Evolutionary conservation across 92 coral and sea anemone species (phyloP), one percentile per base, ranked within the genome.

Genomic region (Anthopleura xanthogrammica): DNA sequence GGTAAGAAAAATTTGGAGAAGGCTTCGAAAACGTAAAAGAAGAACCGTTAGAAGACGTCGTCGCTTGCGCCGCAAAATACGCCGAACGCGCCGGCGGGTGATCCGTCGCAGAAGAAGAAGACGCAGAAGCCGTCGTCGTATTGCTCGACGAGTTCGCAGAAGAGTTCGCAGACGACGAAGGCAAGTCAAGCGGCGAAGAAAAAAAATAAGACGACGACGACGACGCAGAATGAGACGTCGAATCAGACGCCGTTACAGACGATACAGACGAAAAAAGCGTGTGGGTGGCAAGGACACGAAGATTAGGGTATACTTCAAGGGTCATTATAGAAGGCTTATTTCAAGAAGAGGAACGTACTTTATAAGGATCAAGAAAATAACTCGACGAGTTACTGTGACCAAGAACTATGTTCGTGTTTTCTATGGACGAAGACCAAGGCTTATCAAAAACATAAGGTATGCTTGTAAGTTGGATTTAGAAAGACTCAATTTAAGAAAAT

Each of bases 21-120:
- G 60, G 23, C 5, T 64, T n/a, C 39, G n/a, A 13, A 22, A 42
- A 80, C 74, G 58, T 41, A 56, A 39, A 16, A 40, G 52, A 80
- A 73, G 83, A 29, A 41, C 60, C 2, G 50, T 64, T 57, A 64
- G 14, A 43, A 42, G 16, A 66, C 70, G 70, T 23, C 70, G 70
- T 5, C 19, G n/a, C 5, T 2, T 12, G 16, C 83, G 83, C 36
- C 76, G 83, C 12, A 65, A 42, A 65, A 64, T 36, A 64, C 72
- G 83, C 11, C 56, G 76, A 19, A 57, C 8, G 7, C 72, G 83
- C 50, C 83, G 83, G 22, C 83, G 83, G 4, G 1, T 42, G 41
- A 42, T 66, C 40, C 83, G 83, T 41, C 83, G 83, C 20, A 16
- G 76, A 66, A 73, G 76, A 20, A 66, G 77, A 64, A 64, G 60